Percentiles rank a stretch among this genome's conserved stretches.
These are phyloP conservation scores for Perccottus glenii DNA, from an alignment of 2,113 vertebrate species.

Conservation along the genomic window DNA sequence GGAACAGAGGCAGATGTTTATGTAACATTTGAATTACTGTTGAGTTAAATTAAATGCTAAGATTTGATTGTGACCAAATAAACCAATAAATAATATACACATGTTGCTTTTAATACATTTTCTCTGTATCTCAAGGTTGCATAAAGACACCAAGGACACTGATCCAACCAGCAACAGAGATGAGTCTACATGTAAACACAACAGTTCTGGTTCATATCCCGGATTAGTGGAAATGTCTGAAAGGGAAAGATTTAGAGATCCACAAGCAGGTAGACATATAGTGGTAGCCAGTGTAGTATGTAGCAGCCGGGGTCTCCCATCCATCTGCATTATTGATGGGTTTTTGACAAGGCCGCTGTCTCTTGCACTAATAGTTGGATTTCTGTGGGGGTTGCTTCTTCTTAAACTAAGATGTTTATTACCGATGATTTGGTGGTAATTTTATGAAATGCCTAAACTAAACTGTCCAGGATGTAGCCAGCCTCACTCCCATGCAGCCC, in stretches of 20 bases:
- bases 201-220: constrained; percentile 12
- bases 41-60: too few species aligned
- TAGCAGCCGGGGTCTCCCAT: constrained; percentile 63
- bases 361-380: constrained; percentile 54
- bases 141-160: background rate
- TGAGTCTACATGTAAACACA: background rate
- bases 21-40: background rate
- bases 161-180: background rate
- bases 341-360: constrained; percentile 62
- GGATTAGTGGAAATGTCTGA: constrained; percentile 1
- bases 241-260: constrained; percentile 45
- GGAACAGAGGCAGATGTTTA: too few species aligned
- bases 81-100: background rate
- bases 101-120: background rate
- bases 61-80: too few species aligned
- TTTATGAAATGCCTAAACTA: too few species aligned
- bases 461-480: background rate
- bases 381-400: constrained; percentile 40
- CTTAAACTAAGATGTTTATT: background rate
- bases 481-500: background rate
- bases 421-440: too few species aligned
- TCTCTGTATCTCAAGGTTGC: background rate
- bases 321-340: constrained; percentile 80
- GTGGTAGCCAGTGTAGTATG: constrained; percentile 30
- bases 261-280: constrained; percentile 20